Evolutionary conservation across 2,888 invertebrate genomes (phyloP).

Genomic region (Apeira syringaria): DNA sequence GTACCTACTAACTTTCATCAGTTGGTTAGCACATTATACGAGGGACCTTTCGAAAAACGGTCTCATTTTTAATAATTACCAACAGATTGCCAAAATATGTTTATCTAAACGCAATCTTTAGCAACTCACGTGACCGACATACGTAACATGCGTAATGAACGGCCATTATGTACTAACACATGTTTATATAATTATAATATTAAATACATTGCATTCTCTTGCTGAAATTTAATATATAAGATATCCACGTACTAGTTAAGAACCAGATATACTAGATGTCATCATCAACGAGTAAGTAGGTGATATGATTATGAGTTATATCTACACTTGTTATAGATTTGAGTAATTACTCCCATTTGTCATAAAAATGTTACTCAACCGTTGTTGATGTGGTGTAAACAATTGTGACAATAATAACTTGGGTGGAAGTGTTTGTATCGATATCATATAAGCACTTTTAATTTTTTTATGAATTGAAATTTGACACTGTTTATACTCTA

Average conservation of each 20-base stretch:
- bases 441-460: too few species aligned
- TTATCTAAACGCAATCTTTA: conserved; percentile 13
- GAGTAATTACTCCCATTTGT: too few species aligned
- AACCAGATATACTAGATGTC: conserved; percentile 1
- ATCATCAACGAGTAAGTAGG: neutral
- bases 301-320: neutral
- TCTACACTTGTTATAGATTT: too few species aligned
- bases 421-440: too few species aligned
- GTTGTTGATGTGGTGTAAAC: too few species aligned
- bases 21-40: too few species aligned
- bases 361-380: too few species aligned
- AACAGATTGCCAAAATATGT: conserved; percentile 5
- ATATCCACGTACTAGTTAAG: neutral
- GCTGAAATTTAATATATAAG: neutral
- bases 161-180: conserved; percentile 5
- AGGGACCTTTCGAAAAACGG: neutral
- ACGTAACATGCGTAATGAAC: conserved; percentile 13
- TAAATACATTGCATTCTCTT: conserved; percentile 13
- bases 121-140: conserved; percentile 13
- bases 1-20: too few species aligned
- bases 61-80: neutral
- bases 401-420: too few species aligned
- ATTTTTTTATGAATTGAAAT: too few species aligned
- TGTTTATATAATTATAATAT: neutral
- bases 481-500: too few species aligned